phyloP scores from a whole-genome alignment of 2,113 vertebrate species.

The Aleadryas rufinucha region DNA sequence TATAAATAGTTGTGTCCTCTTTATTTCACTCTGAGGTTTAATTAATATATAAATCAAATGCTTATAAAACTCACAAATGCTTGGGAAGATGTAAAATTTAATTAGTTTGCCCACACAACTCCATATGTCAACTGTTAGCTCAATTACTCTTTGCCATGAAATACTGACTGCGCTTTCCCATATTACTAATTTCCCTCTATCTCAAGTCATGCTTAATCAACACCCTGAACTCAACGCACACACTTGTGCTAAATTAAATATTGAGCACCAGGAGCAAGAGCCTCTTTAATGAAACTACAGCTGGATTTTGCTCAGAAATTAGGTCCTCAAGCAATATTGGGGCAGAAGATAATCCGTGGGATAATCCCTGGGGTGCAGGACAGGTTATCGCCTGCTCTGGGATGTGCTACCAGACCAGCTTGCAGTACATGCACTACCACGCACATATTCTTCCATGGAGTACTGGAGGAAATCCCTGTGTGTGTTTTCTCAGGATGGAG shows the following conservation, averaged over 20 bases:
- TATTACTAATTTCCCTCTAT: constrained; percentile 63
- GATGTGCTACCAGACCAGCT: not conserved
- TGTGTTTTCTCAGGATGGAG: not conserved
- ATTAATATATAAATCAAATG: constrained; percentile 74
- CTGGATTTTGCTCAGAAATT: constrained; percentile 22
- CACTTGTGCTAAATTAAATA: constrained; percentile 28
- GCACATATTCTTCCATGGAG: fast-evolving
- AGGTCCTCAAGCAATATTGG: not conserved
- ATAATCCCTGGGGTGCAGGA: not conserved
- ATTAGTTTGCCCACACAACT: constrained; percentile 73
- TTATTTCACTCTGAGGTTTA: constrained; percentile 69
- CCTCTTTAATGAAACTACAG: constrained; percentile 48
- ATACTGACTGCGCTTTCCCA: constrained; percentile 48
- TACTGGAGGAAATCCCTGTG: not conserved
- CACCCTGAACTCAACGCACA: constrained; percentile 34
- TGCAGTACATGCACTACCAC: fast-evolving
- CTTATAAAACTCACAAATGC: constrained; percentile 69
- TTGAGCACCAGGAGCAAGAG: not conserved
- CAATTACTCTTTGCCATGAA: constrained; percentile 57
- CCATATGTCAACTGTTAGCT: constrained; percentile 73
- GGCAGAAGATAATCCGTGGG: not conserved
- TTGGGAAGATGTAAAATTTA: constrained; percentile 70
- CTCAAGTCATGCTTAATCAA: constrained; percentile 59
- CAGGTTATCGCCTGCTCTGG: not conserved
- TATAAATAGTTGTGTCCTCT: constrained; percentile 54